Conservation (phyloP, 2,888 invertebrate species). For the Cheilosia impressa region DNA sequence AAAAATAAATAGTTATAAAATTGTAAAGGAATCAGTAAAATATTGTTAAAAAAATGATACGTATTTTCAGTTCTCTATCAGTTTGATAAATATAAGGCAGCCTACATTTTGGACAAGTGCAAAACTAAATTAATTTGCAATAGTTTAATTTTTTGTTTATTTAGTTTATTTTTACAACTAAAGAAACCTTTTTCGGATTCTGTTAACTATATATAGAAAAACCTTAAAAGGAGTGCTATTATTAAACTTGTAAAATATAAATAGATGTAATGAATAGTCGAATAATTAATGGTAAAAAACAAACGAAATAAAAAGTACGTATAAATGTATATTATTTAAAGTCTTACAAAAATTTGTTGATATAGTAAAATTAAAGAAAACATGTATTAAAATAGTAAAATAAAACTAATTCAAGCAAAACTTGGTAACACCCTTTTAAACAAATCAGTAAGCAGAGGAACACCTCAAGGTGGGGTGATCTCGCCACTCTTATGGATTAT, state of each 20-base stretch:
- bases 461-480: too few species aligned
- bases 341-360: slow-evolving; percentile 40
- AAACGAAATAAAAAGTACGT: background rate
- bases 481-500: too few species aligned
- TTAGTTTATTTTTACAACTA: background rate
- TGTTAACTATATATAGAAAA: background rate
- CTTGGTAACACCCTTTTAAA: too few species aligned
- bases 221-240: background rate
- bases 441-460: too few species aligned
- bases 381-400: slow-evolving; percentile 26
- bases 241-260: slow-evolving; percentile 22
- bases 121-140: background rate
- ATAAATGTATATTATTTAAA: slow-evolving; percentile 26
- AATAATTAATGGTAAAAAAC: slow-evolving; percentile 15
- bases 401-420: too few species aligned
- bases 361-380: slow-evolving; percentile 27
- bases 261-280: background rate
- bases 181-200: background rate
- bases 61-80: background rate
- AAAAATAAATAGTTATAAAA: too few species aligned
- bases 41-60: background rate
- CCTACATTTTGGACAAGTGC: background rate
- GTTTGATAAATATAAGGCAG: background rate
- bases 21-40: too few species aligned
- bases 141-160: background rate